These are phyloP conservation scores for Ondatra zibethicus DNA, from an alignment of 2,113 vertebrate genomes.

Conservation along the genomic window DNA sequence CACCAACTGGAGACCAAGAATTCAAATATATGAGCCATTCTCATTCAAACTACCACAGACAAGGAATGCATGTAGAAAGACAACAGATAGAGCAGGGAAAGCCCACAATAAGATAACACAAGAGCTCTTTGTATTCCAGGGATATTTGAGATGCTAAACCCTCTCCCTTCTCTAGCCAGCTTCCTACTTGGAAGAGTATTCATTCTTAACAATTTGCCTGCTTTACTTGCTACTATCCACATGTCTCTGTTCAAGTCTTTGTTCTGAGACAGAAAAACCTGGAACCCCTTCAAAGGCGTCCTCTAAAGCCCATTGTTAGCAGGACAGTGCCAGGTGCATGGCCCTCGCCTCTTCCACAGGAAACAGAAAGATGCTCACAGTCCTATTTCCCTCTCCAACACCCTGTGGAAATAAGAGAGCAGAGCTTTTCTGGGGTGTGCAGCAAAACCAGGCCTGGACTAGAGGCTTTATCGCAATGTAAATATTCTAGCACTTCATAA, in stretches of 20 bases:
- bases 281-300: not conserved
- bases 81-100: not conserved
- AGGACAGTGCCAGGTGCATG: no score
- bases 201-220: not conserved
- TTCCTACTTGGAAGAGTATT: not conserved
- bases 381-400: not conserved
- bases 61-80: not conserved
- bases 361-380: not conserved
- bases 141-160: not conserved
- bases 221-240: not conserved
- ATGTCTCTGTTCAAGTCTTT: not conserved
- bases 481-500: no score
- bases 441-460: not conserved
- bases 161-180: not conserved
- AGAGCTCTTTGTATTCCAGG: not conserved
- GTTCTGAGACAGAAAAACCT: not conserved
- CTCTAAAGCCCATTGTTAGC: no score
- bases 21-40: not conserved
- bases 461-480: not conserved
- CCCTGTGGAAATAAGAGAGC: rapidly evolving
- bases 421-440: rapidly evolving
- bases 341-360: not conserved
- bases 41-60: not conserved
- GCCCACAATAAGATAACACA: not conserved
- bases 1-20: not conserved